A percentile compares a stretch with the other conserved stretches of the same genome.
Conservation (phyloP, 2,113 vertebrate species). For the Cyanoliseus patagonus region DNA sequence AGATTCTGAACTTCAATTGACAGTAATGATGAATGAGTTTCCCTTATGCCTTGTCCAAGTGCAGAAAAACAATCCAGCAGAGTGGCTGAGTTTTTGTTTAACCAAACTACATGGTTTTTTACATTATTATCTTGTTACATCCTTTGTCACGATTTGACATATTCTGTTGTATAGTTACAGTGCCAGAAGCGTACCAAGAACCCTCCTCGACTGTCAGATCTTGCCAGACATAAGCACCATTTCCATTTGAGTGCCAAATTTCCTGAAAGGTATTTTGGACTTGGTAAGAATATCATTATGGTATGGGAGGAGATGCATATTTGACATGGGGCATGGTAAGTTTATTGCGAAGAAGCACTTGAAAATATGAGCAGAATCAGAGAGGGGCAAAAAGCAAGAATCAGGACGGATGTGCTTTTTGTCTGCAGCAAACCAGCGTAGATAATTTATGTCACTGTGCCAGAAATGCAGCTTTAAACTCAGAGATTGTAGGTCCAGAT, state of each 20-base stretch:
- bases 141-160: neutral
- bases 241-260: constrained; percentile 22
- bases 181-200: neutral
- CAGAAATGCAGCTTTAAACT: constrained; percentile 53
- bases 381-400: constrained; percentile 5
- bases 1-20: constrained; percentile 38
- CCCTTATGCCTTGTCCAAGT: neutral
- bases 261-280: constrained; percentile 68
- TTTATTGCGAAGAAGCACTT: constrained; percentile 17
- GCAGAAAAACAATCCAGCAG: neutral
- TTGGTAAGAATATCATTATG: constrained; percentile 25
- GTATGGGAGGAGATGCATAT: constrained; percentile 15
- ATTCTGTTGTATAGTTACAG: neutral
- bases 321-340: constrained; percentile 15
- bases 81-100: neutral
- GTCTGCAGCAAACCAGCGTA: neutral
- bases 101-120: neutral
- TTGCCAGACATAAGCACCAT: constrained; percentile 4
- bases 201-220: neutral
- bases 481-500: neutral
- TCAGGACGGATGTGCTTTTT: neutral
- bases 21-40: neutral
- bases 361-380: constrained; percentile 35
- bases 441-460: neutral
- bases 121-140: neutral